Percentiles rank a stretch among this genome's conserved stretches.
Conservation (phyloP, 37 sponge, comb jelly and placozoan species). For the Crambe crambe region DNA sequence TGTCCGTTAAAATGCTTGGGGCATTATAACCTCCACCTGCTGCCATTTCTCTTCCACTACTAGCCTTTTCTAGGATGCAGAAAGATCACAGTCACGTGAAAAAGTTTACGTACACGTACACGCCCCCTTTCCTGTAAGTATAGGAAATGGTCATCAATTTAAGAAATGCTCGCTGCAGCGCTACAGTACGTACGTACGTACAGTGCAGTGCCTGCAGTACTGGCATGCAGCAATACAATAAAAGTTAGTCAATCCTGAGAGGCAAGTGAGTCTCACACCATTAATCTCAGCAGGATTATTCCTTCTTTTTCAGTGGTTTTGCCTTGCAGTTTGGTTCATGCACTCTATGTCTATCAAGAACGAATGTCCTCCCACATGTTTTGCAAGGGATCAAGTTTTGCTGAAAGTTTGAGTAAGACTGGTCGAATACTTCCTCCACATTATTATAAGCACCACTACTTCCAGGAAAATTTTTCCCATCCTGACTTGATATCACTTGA, state of each 20-base stretch:
- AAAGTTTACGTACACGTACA: neutral
- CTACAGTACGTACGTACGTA: too few relatives aligned
- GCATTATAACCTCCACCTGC: conserved; percentile 78
- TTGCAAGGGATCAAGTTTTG: conserved; percentile 64
- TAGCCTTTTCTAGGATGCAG: too few relatives aligned
- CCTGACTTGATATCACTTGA: neutral
- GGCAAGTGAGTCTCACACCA: neutral
- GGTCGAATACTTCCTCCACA: conserved; percentile 8
- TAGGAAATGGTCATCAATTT: neutral
- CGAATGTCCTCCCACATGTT: conserved; percentile 71
- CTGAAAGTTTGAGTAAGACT: conserved; percentile 48
- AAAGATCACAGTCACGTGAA: conserved; percentile 7
- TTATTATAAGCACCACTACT: neutral
- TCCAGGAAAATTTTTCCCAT: neutral
- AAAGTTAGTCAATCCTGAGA: too few relatives aligned
- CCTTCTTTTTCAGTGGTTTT: conserved; percentile 21
- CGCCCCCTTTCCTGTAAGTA: neutral
- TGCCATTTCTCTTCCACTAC: conserved; percentile 31
- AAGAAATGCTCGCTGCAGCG: too few relatives aligned
- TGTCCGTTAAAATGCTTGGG: conserved; percentile 28
- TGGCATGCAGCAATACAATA: too few relatives aligned
- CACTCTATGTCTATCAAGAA: conserved; percentile 54
- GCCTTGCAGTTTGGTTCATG: conserved; percentile 74
- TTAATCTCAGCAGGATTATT: neutral
- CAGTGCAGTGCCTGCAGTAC: too few relatives aligned